Conservation (phyloP, 2,888 invertebrate species). For the Mimachlamys varia region DNA sequence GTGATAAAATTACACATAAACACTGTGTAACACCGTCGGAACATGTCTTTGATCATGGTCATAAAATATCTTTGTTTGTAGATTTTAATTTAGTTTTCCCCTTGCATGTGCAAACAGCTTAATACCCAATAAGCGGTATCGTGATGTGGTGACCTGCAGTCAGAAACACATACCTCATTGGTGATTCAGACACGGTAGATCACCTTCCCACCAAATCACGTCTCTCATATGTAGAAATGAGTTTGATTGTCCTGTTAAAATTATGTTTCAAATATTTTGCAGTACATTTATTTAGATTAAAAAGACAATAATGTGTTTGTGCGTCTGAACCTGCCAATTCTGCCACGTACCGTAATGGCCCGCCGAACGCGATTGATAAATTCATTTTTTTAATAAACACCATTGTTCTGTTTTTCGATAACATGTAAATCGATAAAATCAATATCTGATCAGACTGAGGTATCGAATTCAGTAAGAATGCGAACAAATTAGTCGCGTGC, state of each 20-base stretch:
- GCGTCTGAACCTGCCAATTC: not conserved
- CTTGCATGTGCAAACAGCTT: not conserved
- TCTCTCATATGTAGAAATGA: not conserved
- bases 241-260: not conserved
- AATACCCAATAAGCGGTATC: not conserved
- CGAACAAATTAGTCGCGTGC: not conserved
- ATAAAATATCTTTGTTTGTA: not conserved
- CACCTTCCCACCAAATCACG: not conserved
- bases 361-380: constrained; percentile 9
- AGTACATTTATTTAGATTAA: not conserved
- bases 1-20: not conserved
- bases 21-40: not conserved
- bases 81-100: not conserved
- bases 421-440: constrained; percentile 27
- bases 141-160: not conserved
- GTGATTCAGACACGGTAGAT: not conserved
- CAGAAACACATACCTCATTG: not conserved
- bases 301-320: not conserved
- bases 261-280: not conserved
- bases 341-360: not conserved
- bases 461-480: not conserved
- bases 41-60: not conserved
- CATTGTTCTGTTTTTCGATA: constrained; percentile 8
- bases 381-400: constrained; percentile 28
- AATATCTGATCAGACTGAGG: constrained; percentile 8